phyloP scores from a whole-genome alignment of 30 jellyfish, hydroid and myxozoan genomes.

The Chrysaora quinquecirrha region DNA sequence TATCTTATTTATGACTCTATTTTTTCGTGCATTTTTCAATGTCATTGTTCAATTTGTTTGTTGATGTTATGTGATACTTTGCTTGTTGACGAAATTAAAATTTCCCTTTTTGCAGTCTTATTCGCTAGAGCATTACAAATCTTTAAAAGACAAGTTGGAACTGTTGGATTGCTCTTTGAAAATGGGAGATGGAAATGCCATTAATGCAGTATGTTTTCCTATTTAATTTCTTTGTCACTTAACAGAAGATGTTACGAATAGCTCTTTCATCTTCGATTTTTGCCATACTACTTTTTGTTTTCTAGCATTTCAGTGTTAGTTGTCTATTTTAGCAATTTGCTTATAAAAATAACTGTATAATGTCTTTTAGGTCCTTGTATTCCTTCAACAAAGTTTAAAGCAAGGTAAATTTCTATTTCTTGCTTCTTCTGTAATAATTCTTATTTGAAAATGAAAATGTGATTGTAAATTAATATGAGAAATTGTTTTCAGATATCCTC shows the following conservation, averaged over 20 bases:
- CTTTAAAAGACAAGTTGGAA: slow-evolving; percentile 56
- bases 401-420: slow-evolving; percentile 22
- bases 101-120: slow-evolving; percentile 61
- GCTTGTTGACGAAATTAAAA: too few species aligned
- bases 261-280: not conserved
- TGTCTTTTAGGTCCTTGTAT: slow-evolving; percentile 37
- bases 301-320: not conserved
- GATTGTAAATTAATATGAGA: too few species aligned
- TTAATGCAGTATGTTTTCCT: slow-evolving; percentile 54
- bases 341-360: not conserved
- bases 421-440: not conserved
- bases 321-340: too few species aligned
- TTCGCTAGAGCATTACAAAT: slow-evolving; percentile 72
- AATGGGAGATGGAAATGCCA: slow-evolving; percentile 79
- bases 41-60: too few species aligned
- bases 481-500: slow-evolving; percentile 23
- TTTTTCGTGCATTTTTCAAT: too few species aligned
- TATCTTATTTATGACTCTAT: too few species aligned
- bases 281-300: not conserved
- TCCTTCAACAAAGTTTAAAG: slow-evolving; percentile 38
- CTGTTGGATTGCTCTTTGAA: slow-evolving; percentile 51
- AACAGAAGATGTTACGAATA: not conserved
- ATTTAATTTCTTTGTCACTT: too few species aligned
- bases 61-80: too few species aligned
- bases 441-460: too few species aligned